These are phyloP conservation scores for Eremophila alpestris DNA, from an alignment of 2,797 vertebrate species.

Conservation along the genomic window DNA sequence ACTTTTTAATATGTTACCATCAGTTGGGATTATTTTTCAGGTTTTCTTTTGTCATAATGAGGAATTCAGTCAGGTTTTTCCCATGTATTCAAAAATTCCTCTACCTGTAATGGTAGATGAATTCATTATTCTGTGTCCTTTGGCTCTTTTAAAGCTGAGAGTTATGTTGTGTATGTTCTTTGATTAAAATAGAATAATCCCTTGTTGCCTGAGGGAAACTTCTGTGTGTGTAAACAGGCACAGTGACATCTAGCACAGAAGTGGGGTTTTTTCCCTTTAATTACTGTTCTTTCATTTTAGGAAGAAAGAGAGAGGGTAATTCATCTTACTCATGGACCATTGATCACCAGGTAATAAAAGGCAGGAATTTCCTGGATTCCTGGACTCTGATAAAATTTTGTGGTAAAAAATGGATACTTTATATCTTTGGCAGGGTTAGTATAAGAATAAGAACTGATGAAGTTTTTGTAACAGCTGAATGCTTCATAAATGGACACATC, in stretches of 20 bases:
- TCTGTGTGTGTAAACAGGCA: not conserved
- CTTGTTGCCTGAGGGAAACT: not conserved
- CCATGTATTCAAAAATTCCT: not conserved
- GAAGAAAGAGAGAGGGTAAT: not conserved
- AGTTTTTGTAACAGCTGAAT: not conserved
- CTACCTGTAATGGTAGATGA: not conserved
- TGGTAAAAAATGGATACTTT: not conserved
- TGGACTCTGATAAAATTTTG: not conserved
- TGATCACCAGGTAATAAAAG: not conserved
- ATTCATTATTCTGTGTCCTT: not conserved
- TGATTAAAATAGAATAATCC: not conserved
- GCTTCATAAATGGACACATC: not conserved
- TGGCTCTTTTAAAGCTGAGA: not conserved
- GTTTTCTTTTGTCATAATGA: not conserved
- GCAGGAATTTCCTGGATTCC: not conserved
- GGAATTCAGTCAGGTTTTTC: not conserved
- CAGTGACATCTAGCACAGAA: not conserved
- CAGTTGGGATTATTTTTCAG: not conserved
- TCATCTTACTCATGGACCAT: not conserved
- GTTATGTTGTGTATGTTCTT: not conserved
- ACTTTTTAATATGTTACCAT: not conserved
- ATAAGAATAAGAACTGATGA: not conserved
- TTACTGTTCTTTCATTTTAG: not conserved
- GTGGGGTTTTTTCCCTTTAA: not conserved
- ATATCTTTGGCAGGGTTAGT: not conserved